A percentile compares a stretch with the other conserved stretches of the same genome.
Conservation (phyloP, 2,888 invertebrate genomes). For the Cheilosia grossa region DNA sequence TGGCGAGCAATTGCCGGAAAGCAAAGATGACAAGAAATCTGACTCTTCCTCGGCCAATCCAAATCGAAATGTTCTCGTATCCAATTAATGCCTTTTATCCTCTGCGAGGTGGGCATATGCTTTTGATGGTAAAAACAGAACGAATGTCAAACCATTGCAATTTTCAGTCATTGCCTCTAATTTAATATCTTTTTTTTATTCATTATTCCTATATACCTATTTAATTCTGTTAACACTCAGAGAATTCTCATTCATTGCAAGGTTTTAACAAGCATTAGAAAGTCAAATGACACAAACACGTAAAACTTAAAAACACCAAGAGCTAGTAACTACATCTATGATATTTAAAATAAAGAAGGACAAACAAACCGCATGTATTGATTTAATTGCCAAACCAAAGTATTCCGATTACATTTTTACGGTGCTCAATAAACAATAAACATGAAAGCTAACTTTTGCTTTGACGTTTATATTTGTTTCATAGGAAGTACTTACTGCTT, state of each 20-base stretch:
- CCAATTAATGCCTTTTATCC: conserved; percentile 77
- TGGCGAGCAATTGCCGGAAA: conserved; percentile 85
- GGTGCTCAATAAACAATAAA: conserved; percentile 49
- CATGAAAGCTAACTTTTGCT: conserved; percentile 1
- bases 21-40: conserved; percentile 78
- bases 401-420: conserved; percentile 36
- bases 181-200: conserved; percentile 41
- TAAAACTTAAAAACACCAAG: conserved; percentile 29
- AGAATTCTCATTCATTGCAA: conserved; percentile 60
- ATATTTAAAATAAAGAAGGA: conserved; percentile 44
- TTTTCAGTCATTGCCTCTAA: conserved; percentile 66
- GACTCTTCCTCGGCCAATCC: conserved; percentile 76
- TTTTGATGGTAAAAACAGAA: conserved; percentile 17
- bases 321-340: conserved; percentile 52
- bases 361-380: conserved; percentile 28
- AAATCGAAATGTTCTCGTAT: conserved; percentile 86
- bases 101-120: conserved; percentile 1
- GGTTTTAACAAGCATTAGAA: conserved; percentile 21
- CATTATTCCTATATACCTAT: conserved; percentile 38
- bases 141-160: conserved; percentile 47
- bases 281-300: conserved; percentile 11
- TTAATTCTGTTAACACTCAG: conserved; percentile 52
- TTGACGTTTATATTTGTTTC: neutral
- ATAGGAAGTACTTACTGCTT: neutral
- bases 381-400: conserved; percentile 43